Evolutionary conservation across 2,113 vertebrate species (phyloP), one percentile per base, ranked within the genome.

Genomic region (Dolichallabes microphthalmus): DNA sequence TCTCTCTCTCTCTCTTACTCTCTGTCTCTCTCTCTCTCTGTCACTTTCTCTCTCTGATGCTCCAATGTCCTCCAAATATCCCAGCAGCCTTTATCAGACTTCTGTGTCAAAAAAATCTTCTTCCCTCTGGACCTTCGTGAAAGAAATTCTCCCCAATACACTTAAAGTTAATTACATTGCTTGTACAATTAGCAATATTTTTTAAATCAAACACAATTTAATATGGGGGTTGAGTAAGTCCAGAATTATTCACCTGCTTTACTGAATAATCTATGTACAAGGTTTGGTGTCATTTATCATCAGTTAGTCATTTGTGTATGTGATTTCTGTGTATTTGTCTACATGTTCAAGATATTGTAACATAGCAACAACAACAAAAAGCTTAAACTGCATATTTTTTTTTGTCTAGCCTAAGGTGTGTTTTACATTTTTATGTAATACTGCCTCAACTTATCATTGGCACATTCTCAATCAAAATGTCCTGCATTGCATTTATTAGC

Each of bases 11-110:
- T 39, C 35, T 39, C 35, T 39, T 4, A 4, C 35, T 39, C 35
- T 45, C 39, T 45, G 4, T 45, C 39, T 45, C 45, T 45, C 45
- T 45, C 45, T 45, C 45, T 8, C 45, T 7, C n/a, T n/a, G n/a
- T n/a, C n/a, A n/a, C n/a, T n/a, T n/a, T n/a, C 7, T 45, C 45
- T 45, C 6, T 45, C 86, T 84, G 64, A 86, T 91, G 85, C 90
- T 75, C 71, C 76, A 58, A 32, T 91, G 92, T 89, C 92, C 90
- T 91, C 87, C 87, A 68, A 52, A 27, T 39, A 27, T 90, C 78
- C 85, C 79, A 68, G 52, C 15, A 69, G 52, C 8, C 71, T 71
- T 64, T 66, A 30, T 63, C 64, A 80, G 55, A 55, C 27, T 64
- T 52, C 9, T 45, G 35, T 30, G 50, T 60, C 63, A 86, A 73